Base-by-base conservation (phyloP, 1,140 invertebrate genomes). In the Dufourea novaeangliae region DNA sequence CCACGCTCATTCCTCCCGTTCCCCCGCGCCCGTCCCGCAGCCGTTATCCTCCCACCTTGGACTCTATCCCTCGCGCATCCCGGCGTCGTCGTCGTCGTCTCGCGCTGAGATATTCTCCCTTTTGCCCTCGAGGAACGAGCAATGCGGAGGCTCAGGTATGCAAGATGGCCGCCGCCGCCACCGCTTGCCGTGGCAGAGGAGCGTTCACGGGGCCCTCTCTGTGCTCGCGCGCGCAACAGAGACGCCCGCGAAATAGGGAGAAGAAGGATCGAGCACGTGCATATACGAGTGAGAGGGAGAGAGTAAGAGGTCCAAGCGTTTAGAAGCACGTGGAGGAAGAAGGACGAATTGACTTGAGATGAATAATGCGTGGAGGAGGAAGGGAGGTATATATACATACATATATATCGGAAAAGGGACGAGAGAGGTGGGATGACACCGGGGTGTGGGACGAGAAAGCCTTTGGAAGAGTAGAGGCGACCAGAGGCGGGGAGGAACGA, bases 81-180 rank as follows among this genome's bases (percentile, higher is more conserved):
- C 85, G 62, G 64, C 54, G 11, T 14, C 46, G 46, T n/a, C n/a
- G n/a, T n/a, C 80, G 76, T 79, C 86, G 84, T 88, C 85, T 86
- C 84, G 84, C 88, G 84, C 87, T 87, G 87, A 92, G 90, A 92
- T 92, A 92, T 92, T 92, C 91, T 92, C 92, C 91, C 92, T 93
- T 92, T 93, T 93, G 91, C 92, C 92, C 91, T 92, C 91, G 86
- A 92, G 91, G 91, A 92, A 92, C 89, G 89, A 92, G 92, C 92
- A 92, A 92, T 92, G 92, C 91, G 90, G 90, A 91, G 91, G 88
- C 91, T 92, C 89, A 92, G 91, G 91, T 92, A 93, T 92, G 87
- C 91, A 92, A 93, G 91, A 93, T 93, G 92, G 91, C 92, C 89
- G 92, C 70, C 77, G 63, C 14, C 54, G 44, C 44, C 39, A 12